Percentiles rank a stretch among this genome's conserved stretches.
Evolutionary conservation across 2,888 invertebrate genomes (phyloP).

Genomic region (Heteromurus nitidus): DNA sequence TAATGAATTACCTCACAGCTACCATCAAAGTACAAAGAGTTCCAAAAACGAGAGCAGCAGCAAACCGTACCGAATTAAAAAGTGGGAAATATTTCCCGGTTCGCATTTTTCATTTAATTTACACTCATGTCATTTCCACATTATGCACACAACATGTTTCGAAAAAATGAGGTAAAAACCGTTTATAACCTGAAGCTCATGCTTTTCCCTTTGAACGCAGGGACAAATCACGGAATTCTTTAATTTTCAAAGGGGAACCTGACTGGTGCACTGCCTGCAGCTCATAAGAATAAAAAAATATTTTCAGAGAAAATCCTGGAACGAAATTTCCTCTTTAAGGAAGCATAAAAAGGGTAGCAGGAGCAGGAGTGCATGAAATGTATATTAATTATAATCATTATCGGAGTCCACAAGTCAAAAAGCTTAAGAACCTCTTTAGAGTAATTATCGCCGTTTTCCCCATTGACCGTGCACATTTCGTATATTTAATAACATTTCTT

Average conservation of each 20-base stretch:
- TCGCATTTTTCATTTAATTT: conserved; percentile 33
- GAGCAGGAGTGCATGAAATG: conserved; percentile 40
- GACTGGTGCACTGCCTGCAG: not conserved
- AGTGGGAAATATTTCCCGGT: conserved; percentile 18
- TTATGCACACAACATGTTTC: conserved; percentile 35
- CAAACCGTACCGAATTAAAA: conserved; percentile 9
- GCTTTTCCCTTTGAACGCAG: conserved; percentile 27
- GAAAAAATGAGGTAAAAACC: conserved; percentile 44
- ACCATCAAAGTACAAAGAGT: not conserved
- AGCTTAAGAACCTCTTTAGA: conserved; percentile 5
- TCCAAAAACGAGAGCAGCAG: not conserved
- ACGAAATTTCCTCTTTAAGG: conserved; percentile 41
- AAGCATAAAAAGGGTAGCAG: conserved; percentile 31
- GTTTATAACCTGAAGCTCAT: too few species aligned
- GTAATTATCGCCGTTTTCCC: conserved; percentile 27
- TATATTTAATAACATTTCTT: too few species aligned
- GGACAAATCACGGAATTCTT: conserved; percentile 50
- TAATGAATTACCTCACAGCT: conserved; percentile 54
- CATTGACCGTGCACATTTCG: too few species aligned
- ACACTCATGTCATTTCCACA: conserved; percentile 49
- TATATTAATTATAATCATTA: conserved; percentile 51
- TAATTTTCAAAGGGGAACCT: conserved; percentile 28
- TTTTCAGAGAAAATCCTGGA: conserved; percentile 9
- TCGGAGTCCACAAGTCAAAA: conserved; percentile 18
- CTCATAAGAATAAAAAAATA: not conserved